Percentiles rank a stretch among this genome's conserved stretches.
Conservation (phyloP, 2,888 invertebrate genomes). For the Selenia dentaria region DNA sequence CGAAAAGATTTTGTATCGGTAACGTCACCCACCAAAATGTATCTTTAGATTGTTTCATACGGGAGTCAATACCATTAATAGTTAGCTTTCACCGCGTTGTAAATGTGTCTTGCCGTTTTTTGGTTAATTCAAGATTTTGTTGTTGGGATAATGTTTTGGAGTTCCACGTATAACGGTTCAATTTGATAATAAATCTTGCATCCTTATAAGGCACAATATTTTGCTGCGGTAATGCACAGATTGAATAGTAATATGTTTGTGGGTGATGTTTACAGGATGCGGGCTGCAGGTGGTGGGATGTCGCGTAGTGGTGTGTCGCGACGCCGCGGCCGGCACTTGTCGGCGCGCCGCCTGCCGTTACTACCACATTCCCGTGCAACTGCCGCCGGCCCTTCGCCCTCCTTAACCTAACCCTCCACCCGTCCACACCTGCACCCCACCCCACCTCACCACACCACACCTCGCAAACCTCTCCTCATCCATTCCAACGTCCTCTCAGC, state of each 20-base stretch:
- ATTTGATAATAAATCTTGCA: no score
- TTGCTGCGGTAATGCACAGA: no score
- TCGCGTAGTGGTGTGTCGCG: conserved; percentile 97
- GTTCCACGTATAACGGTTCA: no score
- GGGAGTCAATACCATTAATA: no score
- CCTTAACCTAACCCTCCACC: conserved; percentile 64
- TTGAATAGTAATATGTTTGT: background rate
- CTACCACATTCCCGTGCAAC: conserved; percentile 97
- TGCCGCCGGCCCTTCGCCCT: conserved; percentile 90
- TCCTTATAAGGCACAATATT: no score
- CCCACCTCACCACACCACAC: conserved; percentile 20
- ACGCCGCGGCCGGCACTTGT: conserved; percentile 97
- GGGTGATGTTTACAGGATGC: conserved; percentile 89
- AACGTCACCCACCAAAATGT: no score
- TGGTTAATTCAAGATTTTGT: no score
- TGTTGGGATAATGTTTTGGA: no score
- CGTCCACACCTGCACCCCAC: conserved; percentile 39
- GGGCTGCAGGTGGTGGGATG: conserved; percentile 97
- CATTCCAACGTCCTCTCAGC: conserved; percentile 25
- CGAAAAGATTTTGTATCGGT: no score
- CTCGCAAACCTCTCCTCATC: conserved; percentile 34
- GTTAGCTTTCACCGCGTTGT: no score
- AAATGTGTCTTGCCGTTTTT: no score
- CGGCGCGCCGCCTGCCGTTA: conserved; percentile 97
- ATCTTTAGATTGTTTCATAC: no score